phyloP scores from a whole-genome alignment of 2,797 vertebrate species.

The Sebastes miniatus region DNA sequence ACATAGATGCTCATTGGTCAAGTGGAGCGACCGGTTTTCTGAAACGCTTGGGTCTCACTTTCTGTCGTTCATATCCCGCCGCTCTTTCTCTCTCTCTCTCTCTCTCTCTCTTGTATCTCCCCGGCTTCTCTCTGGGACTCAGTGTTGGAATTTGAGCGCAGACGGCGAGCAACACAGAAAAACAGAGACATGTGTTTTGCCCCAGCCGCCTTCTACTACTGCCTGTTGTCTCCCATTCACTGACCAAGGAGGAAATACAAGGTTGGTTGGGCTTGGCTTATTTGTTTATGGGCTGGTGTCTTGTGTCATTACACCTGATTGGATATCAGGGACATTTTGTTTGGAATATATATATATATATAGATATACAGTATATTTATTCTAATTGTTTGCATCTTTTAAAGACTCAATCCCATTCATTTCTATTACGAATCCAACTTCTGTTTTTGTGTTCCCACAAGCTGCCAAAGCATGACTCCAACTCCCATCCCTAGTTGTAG shows the following conservation, averaged over 20 bases:
- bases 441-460: conserved; percentile 7
- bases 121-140: conserved; percentile 26
- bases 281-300: conserved; percentile 14
- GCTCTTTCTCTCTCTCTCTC: conserved; percentile 10
- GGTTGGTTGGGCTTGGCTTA: conserved; percentile 58
- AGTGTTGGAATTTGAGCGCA: conserved; percentile 47
- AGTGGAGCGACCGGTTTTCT: conserved; percentile 47
- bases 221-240: conserved; percentile 55
- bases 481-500: conserved; percentile 23
- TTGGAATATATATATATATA: neutral
- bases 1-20: neutral
- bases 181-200: conserved; percentile 73
- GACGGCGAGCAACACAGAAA: conserved; percentile 22
- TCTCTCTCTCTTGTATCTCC: conserved; percentile 11
- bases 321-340: neutral
- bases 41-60: conserved; percentile 20
- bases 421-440: neutral
- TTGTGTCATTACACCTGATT: conserved; percentile 2
- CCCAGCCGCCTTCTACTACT: conserved; percentile 47
- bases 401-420: neutral
- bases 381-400: neutral
- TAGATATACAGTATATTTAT: neutral
- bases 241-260: conserved; percentile 63
- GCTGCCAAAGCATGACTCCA: conserved; percentile 9
- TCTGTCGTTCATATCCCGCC: neutral